Base-by-base conservation (phyloP, 2,888 invertebrate species). In the Drosophila aldrichi region DNA sequence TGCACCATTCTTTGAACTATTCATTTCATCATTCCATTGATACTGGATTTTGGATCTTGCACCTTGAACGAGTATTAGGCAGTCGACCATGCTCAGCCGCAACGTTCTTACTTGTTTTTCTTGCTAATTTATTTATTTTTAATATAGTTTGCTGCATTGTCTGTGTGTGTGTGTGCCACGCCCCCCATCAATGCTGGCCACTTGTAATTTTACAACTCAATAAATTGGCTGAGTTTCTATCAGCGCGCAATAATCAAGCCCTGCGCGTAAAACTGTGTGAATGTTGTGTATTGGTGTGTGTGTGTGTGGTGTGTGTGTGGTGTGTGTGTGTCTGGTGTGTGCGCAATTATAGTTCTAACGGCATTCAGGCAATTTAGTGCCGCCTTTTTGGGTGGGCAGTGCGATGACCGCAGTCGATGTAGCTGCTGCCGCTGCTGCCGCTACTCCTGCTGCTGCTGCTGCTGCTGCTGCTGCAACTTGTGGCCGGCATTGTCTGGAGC, bases 331-430 rank as follows among this genome's bases (percentile, higher is more conserved):
- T 52, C 5, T 67, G 62, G 78, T 84, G 80, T 82, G 86, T 77
- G 74, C 74, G 74, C 74, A 82, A 82, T 82, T 82, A 82, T 82
- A 80, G 82, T 86, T 87, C 82, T 82, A 82, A 82, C 82, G 82
- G 82, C 82, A 83, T 74, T 80, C 66, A 62, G 68, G 82, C 87
- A 82, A 82, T 82, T 82, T 82, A 77, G 82, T 77, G 83, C 82
- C 84, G 82, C 87, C 81, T 83, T 86, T 82, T 82, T 86, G 87
- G 86, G 82, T 85, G 85, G 85, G 85, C 88, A 79, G 90, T 78
- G 64, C 88, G 83, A 74, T 80, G 85, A 88, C 88, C 89, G 82
- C 70, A 66, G 77, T 57, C 16, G 41, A n/a, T 41, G 34, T 14
- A 34, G 49, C n/a, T 36, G 55, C 22, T 62, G 67, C 9, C 12